Evolutionary conservation across 2,888 invertebrate genomes (phyloP).

Genomic region (Ischnura elegans): DNA sequence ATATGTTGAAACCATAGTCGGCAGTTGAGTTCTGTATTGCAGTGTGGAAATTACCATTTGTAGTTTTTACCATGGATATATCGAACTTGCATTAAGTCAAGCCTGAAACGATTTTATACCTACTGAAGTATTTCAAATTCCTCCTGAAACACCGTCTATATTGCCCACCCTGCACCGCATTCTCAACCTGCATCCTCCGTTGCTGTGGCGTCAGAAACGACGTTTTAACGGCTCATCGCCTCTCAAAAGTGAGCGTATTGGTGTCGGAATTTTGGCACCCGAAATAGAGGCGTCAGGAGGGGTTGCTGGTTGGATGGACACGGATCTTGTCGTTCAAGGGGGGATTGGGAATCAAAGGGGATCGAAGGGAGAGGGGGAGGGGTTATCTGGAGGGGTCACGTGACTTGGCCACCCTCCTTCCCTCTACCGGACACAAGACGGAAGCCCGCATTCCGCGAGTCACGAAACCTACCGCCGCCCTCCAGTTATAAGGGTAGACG

Average conservation of each 20-base stretch:
- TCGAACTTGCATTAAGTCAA: no score
- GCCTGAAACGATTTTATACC: no score
- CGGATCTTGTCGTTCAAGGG: background rate
- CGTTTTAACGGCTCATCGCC: background rate
- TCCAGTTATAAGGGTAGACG: no score
- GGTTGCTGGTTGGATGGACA: background rate
- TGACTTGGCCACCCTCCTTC: slow-evolving; percentile 19
- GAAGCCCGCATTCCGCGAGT: background rate
- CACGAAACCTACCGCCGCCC: background rate
- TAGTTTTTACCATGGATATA: no score
- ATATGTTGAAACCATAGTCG: no score
- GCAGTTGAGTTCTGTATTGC: no score
- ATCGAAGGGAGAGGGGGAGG: background rate
- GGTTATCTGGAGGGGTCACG: background rate
- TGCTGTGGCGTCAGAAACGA: background rate
- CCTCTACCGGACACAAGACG: background rate
- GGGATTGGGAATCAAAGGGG: background rate
- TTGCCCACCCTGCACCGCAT: no score
- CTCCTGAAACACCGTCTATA: no score
- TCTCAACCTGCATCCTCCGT: no score
- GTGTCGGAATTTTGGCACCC: background rate
- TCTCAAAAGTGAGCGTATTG: background rate
- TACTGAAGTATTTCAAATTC: no score
- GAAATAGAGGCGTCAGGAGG: background rate
- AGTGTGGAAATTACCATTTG: no score